Conservation (phyloP, 2,888 invertebrate genomes). For the Erebia palarica region DNA sequence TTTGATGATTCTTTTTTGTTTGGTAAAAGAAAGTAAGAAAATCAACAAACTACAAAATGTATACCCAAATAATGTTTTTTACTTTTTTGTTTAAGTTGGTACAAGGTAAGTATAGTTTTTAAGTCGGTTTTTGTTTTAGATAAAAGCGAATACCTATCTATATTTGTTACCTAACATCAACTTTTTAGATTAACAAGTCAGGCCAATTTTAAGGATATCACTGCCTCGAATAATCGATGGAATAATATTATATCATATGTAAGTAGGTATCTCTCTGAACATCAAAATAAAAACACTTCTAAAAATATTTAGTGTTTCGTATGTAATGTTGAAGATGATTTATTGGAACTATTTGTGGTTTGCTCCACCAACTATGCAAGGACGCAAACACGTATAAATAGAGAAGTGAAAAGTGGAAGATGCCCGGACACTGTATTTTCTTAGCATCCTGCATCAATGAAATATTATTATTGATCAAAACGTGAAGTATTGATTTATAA, state of each 20-base stretch:
- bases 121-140: no score
- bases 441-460: no score
- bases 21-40: no score
- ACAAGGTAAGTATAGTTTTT: no score
- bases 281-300: neutral
- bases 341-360: slow-evolving; percentile 6
- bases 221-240: neutral
- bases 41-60: no score
- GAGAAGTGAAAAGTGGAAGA: slow-evolving; percentile 3
- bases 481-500: slow-evolving; percentile 1
- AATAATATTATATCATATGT: neutral
- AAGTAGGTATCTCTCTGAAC: neutral
- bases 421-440: neutral
- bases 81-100: no score
- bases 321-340: slow-evolving; percentile 3
- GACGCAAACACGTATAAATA: slow-evolving; percentile 3
- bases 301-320: neutral
- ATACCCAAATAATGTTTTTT: no score
- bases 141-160: no score
- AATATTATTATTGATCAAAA: neutral
- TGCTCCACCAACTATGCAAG: slow-evolving; percentile 4
- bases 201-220: neutral
- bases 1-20: no score
- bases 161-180: no score
- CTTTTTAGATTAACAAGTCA: neutral